Evolutionary conservation across 2,888 invertebrate species (phyloP), one percentile per base, ranked within the genome.

Genomic region (Chrysomela aeneicollis): DNA sequence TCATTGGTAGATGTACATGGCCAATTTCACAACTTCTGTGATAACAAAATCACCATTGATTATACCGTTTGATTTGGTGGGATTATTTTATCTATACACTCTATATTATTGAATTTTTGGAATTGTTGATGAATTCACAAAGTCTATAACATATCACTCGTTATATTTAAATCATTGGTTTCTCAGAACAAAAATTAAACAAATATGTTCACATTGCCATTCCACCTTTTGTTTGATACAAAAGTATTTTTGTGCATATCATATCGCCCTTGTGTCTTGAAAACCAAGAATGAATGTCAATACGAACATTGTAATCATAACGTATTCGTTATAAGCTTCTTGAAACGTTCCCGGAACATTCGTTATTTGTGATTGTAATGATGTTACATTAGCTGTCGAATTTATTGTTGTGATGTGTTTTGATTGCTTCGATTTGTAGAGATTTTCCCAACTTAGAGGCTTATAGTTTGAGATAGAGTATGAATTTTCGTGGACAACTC

Each of bases 401-500:
- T 50, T 32, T 17, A 8, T 37, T 37, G 54, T 55, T 22, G 46
- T 55, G 55, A 46, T 55, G 42, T 42, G 42, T 12, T 42, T 15
- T n/a, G 42, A 42, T 42, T 42, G 42, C 15, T 42, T 15, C 3
- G 12, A 42, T 42, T 15, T 32, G 18, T 42, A 46, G 46, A 46
- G 4, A 35, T n/a, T 35, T 17, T 54, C 3, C 19, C 47, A 46
- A 58, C 26, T 53, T 59, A 68, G 63, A 68, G 61, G 55, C 47
- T 61, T 62, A 66, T 68, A 65, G 68, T 68, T 68, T 68, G 68
- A 68, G 68, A 68, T 68, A 66, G 68, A 59, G 52, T 60, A 63
- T 63, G 47, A 67, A 50, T 64, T 64, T 73, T 74, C 72, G 72
- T 75, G 71, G 71, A 75, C 70, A 46, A 73, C 72, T 74, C 76